Base-by-base conservation (phyloP, 1,140 invertebrate species). In the Scaptomyza montana region DNA sequence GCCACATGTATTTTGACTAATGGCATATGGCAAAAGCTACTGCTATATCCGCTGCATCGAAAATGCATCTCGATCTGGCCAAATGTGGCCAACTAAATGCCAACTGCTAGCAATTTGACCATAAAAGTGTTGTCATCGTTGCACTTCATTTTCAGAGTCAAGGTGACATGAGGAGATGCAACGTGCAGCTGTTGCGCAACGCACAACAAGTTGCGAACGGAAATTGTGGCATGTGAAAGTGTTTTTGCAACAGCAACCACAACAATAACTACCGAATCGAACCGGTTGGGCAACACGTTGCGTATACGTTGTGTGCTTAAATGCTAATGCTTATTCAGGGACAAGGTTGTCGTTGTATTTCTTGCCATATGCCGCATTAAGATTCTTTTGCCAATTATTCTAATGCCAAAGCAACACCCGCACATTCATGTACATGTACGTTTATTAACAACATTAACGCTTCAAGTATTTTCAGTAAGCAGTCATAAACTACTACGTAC, bases 201-300 rank as follows among this genome's bases (percentile, higher is more conserved):
- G 46, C 36, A 21, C 63, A 64, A 49, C 60, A 46, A 19, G 45
- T 74, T 70, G 71, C 71, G 54, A 82, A 59, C 82, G 82, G 82
- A 86, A 87, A 82, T 36, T 82, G 78, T 70, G 65, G 67, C 50
- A 73, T 89, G 82, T 87, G 82, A 87, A 89, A 89, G 82, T 86
- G 71, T 67, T 67, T 67, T 67, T 19, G 41, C 53, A 16, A 21
- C 54, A 30, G 16, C 5, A 45, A 54, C 66, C 55, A 46, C 71
- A 64, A 36, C 30, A 30, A 41, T 49, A 49, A 21, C 55, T 50
- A 21, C 39, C 25, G 12, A 13, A 0, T 43, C n/a, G 39, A 80
- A 85, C 80, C 81, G 80, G 80, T 84, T 86, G 19, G 50, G 46
- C 41, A 36, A 12, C 53, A 63, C 65, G 28, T 66, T 75, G 81